Base-by-base conservation (phyloP, 2,113 vertebrate genomes). In the Colossoma macropomum region DNA sequence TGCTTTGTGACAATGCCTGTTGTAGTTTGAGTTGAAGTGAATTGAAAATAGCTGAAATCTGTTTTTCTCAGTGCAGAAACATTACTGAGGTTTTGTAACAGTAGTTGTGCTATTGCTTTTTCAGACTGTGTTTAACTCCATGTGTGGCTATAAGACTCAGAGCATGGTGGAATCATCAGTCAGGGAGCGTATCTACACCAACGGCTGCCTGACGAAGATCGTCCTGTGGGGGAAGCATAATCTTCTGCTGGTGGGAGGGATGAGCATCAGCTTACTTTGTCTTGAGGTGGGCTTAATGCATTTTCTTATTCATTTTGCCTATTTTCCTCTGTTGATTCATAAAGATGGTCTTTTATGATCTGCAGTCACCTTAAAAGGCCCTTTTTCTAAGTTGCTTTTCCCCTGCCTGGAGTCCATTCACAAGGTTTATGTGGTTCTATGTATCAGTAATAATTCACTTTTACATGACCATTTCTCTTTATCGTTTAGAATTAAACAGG, bases 141-240 rank as follows among this genome's bases (percentile, higher is more conserved):
- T 94, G 93, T 93, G 93, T 82, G 92, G 93, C 68, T 93, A 93
- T 68, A 87, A 84, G 75, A 88, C 87, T 3, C 93, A 94, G 74
- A 87, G 59, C 10, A 81, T 83, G 50, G 69, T 80, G 12, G 50
- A 78, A 3, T 84, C 62, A 69, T 34, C 32, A 5, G 79, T 85
- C 8, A 85, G 52, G 4, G 50, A 52, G 1, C 69, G 62, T 27
- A 88, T 94, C 66, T 86, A 90, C 82, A 88, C 86, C 11, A 62
- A 66, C 3, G 93, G 92, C 50, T 93, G 93, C 63, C 76, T 94
- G 69, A 74, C 91, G 3, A 92, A 86, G 60, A 91, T 92, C 2
- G 87, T 90, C 1, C 75, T 71, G 50, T 93, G 92, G 91, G 91
- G 89, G 13, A 82, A 88, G 30, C 85, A 84, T 59, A 93, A 93